Conservation (phyloP, 2,888 invertebrate genomes). For the Meiosimyza decipiens region DNA sequence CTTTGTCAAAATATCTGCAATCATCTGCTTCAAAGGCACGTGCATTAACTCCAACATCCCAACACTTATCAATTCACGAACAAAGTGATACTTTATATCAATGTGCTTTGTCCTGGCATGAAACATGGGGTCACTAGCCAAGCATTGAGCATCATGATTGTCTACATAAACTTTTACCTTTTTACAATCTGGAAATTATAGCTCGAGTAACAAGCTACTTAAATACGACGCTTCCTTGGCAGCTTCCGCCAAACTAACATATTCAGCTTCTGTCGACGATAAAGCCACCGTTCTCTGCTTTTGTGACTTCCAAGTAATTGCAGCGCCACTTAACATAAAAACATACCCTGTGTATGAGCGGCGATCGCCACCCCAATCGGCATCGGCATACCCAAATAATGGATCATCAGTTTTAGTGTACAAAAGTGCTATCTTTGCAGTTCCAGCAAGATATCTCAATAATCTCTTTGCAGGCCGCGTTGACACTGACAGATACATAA, state of each 20-base stretch:
- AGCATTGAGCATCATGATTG: conserved; percentile 33
- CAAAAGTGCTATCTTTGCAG: not conserved
- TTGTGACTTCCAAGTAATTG: conserved; percentile 28
- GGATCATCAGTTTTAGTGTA: conserved; percentile 20
- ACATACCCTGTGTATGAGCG: too few relatives aligned
- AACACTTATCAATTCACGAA: too few relatives aligned
- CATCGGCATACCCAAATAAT: conserved; percentile 39
- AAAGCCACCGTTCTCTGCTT: conserved; percentile 32
- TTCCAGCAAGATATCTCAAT: conserved; percentile 4
- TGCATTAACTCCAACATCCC: too few relatives aligned
- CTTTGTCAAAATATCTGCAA: too few relatives aligned
- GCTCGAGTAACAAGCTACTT: conserved; percentile 29
- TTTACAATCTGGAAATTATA: conserved; percentile 8
- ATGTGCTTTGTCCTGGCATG: conserved; percentile 31
- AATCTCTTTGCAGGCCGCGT: too few relatives aligned
- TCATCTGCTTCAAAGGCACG: too few relatives aligned
- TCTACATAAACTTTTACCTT: conserved; percentile 30
- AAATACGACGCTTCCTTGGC: conserved; percentile 10
- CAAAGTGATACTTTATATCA: conserved; percentile 36
- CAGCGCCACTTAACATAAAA: too few relatives aligned
- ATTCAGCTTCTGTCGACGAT: conserved; percentile 25
- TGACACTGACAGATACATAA: conserved; percentile 11
- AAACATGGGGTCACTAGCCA: conserved; percentile 35
- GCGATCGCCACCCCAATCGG: conserved; percentile 41
- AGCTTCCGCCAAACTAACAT: conserved; percentile 27